Conservation (phyloP, 2,888 invertebrate species). For the Melieria omissa region DNA sequence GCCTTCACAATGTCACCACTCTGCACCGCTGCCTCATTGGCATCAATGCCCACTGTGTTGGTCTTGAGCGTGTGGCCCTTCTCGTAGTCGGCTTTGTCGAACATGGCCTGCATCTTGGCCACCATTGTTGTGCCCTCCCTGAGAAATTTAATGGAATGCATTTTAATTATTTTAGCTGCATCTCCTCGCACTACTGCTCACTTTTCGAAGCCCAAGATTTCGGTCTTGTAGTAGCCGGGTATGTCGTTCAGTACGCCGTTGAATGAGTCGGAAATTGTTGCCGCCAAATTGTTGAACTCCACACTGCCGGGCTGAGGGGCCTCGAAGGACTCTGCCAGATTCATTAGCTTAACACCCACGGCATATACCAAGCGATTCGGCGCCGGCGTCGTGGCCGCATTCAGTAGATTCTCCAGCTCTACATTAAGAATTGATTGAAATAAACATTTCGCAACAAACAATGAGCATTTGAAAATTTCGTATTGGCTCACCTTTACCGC, state of each 20-base stretch:
- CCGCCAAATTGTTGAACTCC: constrained; percentile 79
- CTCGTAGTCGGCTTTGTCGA: constrained; percentile 77
- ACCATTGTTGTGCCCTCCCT: constrained; percentile 76
- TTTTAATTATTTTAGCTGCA: background rate
- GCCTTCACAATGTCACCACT: constrained; percentile 68
- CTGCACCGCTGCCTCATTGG: constrained; percentile 47
- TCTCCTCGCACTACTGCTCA: constrained; percentile 63
- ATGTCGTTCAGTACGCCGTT: constrained; percentile 72
- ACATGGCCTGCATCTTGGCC: constrained; percentile 79
- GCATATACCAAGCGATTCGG: constrained; percentile 78
- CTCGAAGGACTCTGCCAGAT: constrained; percentile 80
- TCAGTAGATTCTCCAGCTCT: constrained; percentile 60
- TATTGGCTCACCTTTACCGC: constrained; percentile 73
- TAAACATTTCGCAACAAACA: background rate
- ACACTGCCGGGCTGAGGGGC: constrained; percentile 78
- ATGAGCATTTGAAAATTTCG: background rate
- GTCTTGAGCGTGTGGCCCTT: constrained; percentile 69
- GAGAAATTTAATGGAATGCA: constrained; percentile 33
- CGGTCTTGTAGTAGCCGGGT: constrained; percentile 78
- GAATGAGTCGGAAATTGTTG: constrained; percentile 74
- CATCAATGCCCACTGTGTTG: constrained; percentile 46
- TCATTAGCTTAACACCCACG: constrained; percentile 78
- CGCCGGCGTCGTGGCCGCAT: constrained; percentile 71
- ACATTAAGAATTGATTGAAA: background rate
- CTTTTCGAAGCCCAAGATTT: constrained; percentile 79